Conservation (phyloP, 2,888 invertebrate species). For the Lasioglossum lativentre region DNA sequence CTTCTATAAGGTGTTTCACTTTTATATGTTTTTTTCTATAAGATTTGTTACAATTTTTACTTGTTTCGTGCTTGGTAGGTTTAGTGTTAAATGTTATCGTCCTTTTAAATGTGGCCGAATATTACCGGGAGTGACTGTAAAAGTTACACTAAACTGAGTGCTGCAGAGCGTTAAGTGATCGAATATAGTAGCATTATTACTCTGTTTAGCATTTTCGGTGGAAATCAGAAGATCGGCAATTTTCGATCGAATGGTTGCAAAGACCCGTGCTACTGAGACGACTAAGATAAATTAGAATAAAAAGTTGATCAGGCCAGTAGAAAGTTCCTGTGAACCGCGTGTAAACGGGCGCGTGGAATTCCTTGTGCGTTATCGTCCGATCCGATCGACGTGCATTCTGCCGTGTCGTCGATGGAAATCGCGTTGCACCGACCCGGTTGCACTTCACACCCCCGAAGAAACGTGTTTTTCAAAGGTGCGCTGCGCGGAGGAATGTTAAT, state of each 20-base stretch:
- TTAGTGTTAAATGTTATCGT: too few species aligned
- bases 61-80: too few species aligned
- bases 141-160: too few species aligned
- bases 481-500: conserved; percentile 56
- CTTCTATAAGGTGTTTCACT: too few species aligned
- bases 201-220: neutral
- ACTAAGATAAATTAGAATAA: neutral
- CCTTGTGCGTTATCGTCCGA: conserved; percentile 57
- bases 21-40: too few species aligned
- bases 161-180: too few species aligned
- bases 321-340: conserved; percentile 59
- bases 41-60: too few species aligned
- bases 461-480: conserved; percentile 41
- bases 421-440: conserved; percentile 20
- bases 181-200: neutral
- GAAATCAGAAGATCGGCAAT: too few species aligned
- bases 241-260: neutral
- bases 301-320: neutral
- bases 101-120: too few species aligned
- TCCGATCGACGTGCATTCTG: conserved; percentile 55
- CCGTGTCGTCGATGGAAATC: conserved; percentile 54
- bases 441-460: conserved; percentile 29
- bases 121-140: too few species aligned
- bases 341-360: conserved; percentile 60
- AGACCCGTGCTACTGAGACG: neutral